Evolutionary conservation across 2,888 invertebrate species (phyloP).

Genomic region (Uropetala carovei): DNA sequence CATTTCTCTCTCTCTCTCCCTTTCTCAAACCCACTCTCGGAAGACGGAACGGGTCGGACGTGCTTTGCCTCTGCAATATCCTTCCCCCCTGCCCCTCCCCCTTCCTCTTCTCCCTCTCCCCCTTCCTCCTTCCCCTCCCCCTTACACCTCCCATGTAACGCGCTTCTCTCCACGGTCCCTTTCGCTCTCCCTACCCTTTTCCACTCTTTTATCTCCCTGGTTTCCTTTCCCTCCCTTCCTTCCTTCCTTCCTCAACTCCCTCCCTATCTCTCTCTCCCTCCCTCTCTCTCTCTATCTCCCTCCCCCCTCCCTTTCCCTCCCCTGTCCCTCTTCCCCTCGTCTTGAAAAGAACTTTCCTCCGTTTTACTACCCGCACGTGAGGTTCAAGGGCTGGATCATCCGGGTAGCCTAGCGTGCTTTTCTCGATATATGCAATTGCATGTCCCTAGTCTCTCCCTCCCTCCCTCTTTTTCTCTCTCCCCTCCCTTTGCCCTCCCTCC

Average conservation of each 20-base stretch:
- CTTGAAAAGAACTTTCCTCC: conserved; percentile 2
- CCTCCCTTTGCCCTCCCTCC: not conserved
- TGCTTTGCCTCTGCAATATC: conserved; percentile 38
- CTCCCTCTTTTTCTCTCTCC: not conserved
- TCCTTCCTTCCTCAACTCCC: not conserved
- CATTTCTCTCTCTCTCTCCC: not conserved
- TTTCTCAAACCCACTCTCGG: conserved; percentile 49
- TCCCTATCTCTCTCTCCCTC: not conserved
- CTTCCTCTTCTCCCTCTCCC: not conserved
- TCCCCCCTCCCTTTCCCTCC: not conserved
- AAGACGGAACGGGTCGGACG: conserved; percentile 57
- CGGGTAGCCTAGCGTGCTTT: not conserved
- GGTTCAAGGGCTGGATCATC: not conserved
- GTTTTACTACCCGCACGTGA: conserved; percentile 60
- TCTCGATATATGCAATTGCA: conserved; percentile 33
- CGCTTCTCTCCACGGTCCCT: not conserved
- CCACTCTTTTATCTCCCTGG: not conserved
- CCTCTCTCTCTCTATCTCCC: not conserved
- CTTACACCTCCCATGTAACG: not conserved
- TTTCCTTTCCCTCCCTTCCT: conserved; percentile 10
- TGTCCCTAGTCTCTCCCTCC: not conserved
- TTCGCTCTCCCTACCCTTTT: not conserved
- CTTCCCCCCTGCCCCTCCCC: not conserved
- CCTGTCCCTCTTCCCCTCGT: not conserved
- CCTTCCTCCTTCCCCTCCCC: not conserved